Evolutionary conservation across 2,113 vertebrate species (phyloP).

Genomic region (Octodon degus): DNA sequence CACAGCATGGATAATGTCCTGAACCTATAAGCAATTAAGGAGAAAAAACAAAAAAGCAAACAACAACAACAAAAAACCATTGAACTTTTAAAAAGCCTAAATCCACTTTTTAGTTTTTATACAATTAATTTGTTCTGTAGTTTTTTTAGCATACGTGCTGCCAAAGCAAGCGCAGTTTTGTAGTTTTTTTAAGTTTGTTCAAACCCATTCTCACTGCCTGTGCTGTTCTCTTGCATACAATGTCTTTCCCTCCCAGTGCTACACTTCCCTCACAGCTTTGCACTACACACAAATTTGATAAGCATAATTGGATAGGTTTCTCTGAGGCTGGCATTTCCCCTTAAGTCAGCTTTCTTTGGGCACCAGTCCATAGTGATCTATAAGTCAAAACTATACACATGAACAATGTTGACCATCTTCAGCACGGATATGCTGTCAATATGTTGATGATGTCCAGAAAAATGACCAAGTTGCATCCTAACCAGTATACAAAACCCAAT

Average conservation of each 20-base stretch:
- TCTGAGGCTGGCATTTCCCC: not conserved
- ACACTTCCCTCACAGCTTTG: not conserved
- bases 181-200: not conserved
- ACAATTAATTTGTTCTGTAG: not conserved
- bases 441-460: not conserved
- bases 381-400: not conserved
- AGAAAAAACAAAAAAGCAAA: not conserved
- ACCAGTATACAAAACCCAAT: not conserved
- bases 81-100: not conserved
- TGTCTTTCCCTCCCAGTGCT: not conserved
- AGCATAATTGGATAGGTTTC: not conserved
- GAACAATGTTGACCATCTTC: not conserved
- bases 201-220: not conserved
- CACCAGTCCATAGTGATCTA: not conserved
- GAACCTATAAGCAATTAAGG: not conserved
- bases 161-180: too few relatives aligned
- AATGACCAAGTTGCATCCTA: not conserved
- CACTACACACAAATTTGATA: not conserved
- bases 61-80: not conserved
- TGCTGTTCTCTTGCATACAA: not conserved
- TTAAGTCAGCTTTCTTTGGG: not conserved
- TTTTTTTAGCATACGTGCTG: too few relatives aligned
- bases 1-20: not conserved
- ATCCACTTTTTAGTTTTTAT: not conserved
- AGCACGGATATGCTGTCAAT: not conserved